These are phyloP conservation scores for Meloidogyne hapla DNA, from an alignment of 1,140 invertebrate genomes.

Conservation along the genomic window DNA sequence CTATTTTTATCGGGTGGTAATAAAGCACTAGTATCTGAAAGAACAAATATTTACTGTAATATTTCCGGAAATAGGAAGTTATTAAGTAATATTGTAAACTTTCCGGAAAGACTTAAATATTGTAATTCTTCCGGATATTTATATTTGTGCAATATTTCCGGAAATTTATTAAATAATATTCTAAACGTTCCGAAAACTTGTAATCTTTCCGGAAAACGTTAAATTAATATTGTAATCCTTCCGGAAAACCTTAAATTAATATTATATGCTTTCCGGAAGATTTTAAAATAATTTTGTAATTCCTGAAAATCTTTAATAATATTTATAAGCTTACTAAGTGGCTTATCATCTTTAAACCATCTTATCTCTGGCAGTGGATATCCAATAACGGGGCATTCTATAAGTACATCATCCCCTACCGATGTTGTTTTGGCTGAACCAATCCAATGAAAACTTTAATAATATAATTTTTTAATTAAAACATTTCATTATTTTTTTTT, in stretches of 20 bases:
- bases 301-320: background rate
- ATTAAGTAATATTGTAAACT: background rate
- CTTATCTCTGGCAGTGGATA: constrained; percentile 19
- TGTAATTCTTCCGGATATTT: too few species aligned
- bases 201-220: background rate
- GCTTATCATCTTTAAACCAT: constrained; percentile 28
- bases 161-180: too few species aligned
- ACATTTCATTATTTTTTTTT: background rate
- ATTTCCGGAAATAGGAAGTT: background rate
- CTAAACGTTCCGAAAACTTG: background rate
- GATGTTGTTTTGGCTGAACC: constrained; percentile 2
- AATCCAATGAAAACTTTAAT: constrained; percentile 11
- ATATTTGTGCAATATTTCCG: too few species aligned
- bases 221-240: background rate
- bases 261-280: background rate
- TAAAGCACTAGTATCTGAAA: background rate
- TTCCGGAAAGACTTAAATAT: background rate
- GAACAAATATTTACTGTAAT: background rate
- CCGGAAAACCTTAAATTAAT: background rate
- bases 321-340: constrained; percentile 24
- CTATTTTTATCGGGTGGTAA: background rate
- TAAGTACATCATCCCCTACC: constrained; percentile 5
- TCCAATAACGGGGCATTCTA: constrained; percentile 21
- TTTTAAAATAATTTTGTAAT: background rate
- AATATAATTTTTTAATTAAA: background rate